These are phyloP conservation scores for Falcunculus frontatus DNA, from an alignment of 2,113 vertebrate genomes.

Conservation along the genomic window DNA sequence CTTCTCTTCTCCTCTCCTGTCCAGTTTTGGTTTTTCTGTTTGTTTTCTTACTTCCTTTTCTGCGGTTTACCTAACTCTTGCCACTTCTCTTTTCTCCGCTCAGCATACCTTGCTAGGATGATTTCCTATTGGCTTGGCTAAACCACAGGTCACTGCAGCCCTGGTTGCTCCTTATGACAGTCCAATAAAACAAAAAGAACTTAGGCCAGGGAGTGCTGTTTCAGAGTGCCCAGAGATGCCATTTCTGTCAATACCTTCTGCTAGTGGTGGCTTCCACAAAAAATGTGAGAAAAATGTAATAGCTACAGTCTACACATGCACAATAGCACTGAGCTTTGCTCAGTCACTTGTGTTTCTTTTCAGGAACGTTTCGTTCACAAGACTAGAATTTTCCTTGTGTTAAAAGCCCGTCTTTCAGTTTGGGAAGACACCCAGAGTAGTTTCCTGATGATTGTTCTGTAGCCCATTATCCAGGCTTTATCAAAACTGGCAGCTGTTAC, in stretches of 20 bases:
- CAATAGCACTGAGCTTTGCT: background rate
- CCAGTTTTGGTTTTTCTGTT: accelerated
- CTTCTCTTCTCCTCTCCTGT: too few relatives aligned
- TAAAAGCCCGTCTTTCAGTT: background rate
- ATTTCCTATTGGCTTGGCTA: background rate
- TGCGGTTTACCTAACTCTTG: background rate
- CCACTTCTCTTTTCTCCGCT: background rate
- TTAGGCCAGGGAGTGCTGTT: background rate
- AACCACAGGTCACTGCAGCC: background rate
- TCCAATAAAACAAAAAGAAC: background rate
- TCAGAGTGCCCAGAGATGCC: background rate
- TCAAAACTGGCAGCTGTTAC: background rate
- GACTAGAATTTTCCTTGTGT: background rate
- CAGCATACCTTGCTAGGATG: background rate
- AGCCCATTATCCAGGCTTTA: background rate
- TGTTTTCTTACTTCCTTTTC: background rate
- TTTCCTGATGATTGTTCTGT: background rate
- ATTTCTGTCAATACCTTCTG: background rate
- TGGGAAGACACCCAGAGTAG: background rate
- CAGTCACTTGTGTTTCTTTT: background rate
- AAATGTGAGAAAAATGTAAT: background rate
- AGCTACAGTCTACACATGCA: accelerated
- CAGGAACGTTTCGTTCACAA: background rate
- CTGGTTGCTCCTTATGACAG: background rate
- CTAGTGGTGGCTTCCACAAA: background rate